A percentile compares a stretch with the other conserved stretches of the same genome.
These are phyloP conservation scores for Paramuricea clavata DNA, from an alignment of 92 coral and sea anemone species.

Conservation along the genomic window DNA sequence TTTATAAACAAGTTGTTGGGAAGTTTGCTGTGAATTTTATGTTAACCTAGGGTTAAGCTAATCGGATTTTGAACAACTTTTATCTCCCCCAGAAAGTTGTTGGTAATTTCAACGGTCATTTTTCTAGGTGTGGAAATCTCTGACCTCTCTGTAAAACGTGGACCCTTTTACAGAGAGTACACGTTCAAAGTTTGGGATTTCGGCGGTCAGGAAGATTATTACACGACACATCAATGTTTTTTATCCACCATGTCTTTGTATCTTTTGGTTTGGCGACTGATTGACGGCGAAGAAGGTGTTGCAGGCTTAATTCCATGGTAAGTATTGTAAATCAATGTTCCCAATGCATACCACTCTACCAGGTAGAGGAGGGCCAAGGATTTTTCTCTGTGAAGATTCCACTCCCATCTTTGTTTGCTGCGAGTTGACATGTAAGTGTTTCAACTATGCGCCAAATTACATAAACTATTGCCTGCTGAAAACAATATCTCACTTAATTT, in stretches of 20 bases:
- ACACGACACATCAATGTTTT: conserved; percentile 95
- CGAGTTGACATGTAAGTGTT: too few species aligned
- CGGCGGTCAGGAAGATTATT: conserved; percentile 97
- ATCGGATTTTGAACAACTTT: too few species aligned
- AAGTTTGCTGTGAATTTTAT: too few species aligned
- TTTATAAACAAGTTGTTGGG: too few species aligned
- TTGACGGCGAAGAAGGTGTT: conserved; percentile 74
- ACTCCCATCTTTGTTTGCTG: too few species aligned
- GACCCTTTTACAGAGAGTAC: conserved; percentile 70
- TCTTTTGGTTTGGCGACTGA: conserved; percentile 91
- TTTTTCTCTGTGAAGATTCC: too few species aligned
- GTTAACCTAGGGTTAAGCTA: too few species aligned
- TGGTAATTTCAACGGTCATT: background rate
- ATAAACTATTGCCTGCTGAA: too few species aligned
- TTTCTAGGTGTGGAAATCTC: conserved; percentile 85
- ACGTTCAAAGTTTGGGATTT: conserved; percentile 94
- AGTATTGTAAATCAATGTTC: background rate
- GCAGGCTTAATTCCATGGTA: conserved; percentile 27
- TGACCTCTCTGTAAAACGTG: conserved; percentile 75
- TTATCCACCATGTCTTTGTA: conserved; percentile 89
- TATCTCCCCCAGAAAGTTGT: background rate
- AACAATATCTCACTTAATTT: too few species aligned
- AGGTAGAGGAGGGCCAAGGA: too few species aligned
- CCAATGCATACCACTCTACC: too few species aligned
- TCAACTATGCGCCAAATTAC: too few species aligned